Base-by-base conservation (phyloP, 2,113 vertebrate species). In the Ariopsis seemanni region DNA sequence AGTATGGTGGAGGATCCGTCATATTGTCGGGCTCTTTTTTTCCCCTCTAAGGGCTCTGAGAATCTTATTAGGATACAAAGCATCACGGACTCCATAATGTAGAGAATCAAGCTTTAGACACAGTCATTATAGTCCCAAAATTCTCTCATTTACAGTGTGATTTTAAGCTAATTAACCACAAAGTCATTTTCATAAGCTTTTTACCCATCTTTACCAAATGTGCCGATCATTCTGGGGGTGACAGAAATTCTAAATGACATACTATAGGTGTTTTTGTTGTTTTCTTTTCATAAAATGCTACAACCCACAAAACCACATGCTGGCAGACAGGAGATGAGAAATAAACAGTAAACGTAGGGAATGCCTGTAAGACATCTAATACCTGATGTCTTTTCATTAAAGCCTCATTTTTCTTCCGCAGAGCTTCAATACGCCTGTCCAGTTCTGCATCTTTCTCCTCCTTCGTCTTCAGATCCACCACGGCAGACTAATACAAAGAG, bases 371-470 rank as follows among this genome's bases (percentile, higher is more conserved):
- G 30, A 15, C 12, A 17, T 30, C 65, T 67, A 84, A 22, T 89
- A 96, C 97, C 96, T 98, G 96, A 89, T 99, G 97, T 79, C 97
- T 92, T 91, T 94, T 95, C 86, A 99, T 95, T 53, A 98, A 93
- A 34, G 97, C 97, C 86, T 97, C 95, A 27, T 98, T 99, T 92
- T 99, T 99, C 91, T 97, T 96, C 17, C 97, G 94, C 86, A 99
- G 93, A 5, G 97, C 97, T 93, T 97, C 97, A 0, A 99, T 98
- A 48, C 96, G 93, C 88, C 91, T 93, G 94, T 99, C 97, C 90
- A 99, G 80, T 91, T 97, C 97, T 0, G 96, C 97, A 52, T 98
- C 97, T 88, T 98, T 98, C 92, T 98, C 97, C 90, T 97, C 97
- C 90, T 97, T 97, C 0, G 96, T 98, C 84, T 96, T 97, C 80